phyloP scores from a whole-genome alignment of 1,140 invertebrate species.

The Harpegnathos saltator region DNA sequence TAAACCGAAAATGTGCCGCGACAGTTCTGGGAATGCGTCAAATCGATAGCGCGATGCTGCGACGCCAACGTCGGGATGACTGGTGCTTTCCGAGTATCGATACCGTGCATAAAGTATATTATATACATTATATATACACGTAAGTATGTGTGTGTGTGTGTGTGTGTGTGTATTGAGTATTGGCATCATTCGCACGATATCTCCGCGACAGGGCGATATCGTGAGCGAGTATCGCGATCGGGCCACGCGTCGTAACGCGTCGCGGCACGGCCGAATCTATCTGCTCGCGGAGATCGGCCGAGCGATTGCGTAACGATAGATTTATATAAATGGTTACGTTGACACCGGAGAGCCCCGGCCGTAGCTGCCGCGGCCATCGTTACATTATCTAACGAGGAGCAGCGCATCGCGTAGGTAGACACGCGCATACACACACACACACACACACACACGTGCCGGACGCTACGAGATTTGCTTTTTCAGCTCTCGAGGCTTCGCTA shows the following conservation, averaged over 20 bases:
- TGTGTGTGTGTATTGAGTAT: too few species aligned
- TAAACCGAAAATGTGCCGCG: too few species aligned
- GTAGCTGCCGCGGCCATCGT: constrained; percentile 76
- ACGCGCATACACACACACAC: too few species aligned
- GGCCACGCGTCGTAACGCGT: constrained; percentile 26
- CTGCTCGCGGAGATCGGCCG: constrained; percentile 73
- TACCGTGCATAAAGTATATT: too few species aligned
- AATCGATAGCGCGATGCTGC: too few species aligned
- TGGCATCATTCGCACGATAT: neutral
- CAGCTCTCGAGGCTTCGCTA: neutral
- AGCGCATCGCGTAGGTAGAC: constrained; percentile 47
- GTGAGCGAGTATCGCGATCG: constrained; percentile 18
- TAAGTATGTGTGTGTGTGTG: too few species aligned
- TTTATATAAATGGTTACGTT: constrained; percentile 87
- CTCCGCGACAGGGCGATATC: neutral
- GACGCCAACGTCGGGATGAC: too few species aligned
- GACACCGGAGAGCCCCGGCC: constrained; percentile 82
- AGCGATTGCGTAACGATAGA: constrained; percentile 84
- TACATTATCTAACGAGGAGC: constrained; percentile 84
- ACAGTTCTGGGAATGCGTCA: too few species aligned
- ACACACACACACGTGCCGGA: neutral
- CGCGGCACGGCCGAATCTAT: constrained; percentile 76
- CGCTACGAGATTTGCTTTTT: neutral
- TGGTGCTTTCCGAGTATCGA: too few species aligned
- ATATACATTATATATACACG: too few species aligned